phyloP scores from a whole-genome alignment of 2,888 invertebrate species.

The Nemotelus pantherinus region DNA sequence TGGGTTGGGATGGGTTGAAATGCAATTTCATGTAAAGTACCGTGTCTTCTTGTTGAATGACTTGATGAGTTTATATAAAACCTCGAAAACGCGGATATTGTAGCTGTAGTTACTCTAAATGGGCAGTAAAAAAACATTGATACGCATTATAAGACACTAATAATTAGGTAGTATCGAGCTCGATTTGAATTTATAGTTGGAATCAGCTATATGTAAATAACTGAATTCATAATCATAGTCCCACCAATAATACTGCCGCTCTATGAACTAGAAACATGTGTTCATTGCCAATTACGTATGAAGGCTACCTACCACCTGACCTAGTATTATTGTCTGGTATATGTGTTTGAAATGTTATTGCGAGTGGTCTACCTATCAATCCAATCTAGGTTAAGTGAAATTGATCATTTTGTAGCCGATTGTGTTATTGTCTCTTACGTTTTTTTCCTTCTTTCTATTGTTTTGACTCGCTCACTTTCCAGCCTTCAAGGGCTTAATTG shows the following conservation, averaged over 20 bases:
- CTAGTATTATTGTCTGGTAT: constrained; percentile 26
- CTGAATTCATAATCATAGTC: too few relatives aligned
- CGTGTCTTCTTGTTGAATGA: too few relatives aligned
- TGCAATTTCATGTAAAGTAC: too few relatives aligned
- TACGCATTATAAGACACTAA: too few relatives aligned
- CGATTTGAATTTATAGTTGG: too few relatives aligned
- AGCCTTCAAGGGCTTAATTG: background rate
- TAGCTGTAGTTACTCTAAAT: background rate
- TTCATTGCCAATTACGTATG: constrained; percentile 27
- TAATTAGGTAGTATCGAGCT: too few relatives aligned
- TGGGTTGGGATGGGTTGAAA: too few relatives aligned
- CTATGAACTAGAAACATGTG: too few relatives aligned
- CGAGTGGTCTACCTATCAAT: background rate
- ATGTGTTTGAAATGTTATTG: background rate
- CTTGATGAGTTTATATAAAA: too few relatives aligned
- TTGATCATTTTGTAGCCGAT: constrained; percentile 52
- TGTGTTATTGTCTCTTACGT: constrained; percentile 23
- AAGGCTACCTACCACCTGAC: constrained; percentile 37
- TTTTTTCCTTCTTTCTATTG: background rate
- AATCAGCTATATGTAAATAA: too few relatives aligned
- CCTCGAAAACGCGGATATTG: background rate
- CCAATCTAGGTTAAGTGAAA: constrained; percentile 55
- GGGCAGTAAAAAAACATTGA: too few relatives aligned
- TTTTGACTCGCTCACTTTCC: constrained; percentile 7
- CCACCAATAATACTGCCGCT: too few relatives aligned